Percentiles rank a stretch among this genome's conserved stretches.
Conservation (phyloP, 1,140 invertebrate genomes). For the Lasioglossum albipes region DNA sequence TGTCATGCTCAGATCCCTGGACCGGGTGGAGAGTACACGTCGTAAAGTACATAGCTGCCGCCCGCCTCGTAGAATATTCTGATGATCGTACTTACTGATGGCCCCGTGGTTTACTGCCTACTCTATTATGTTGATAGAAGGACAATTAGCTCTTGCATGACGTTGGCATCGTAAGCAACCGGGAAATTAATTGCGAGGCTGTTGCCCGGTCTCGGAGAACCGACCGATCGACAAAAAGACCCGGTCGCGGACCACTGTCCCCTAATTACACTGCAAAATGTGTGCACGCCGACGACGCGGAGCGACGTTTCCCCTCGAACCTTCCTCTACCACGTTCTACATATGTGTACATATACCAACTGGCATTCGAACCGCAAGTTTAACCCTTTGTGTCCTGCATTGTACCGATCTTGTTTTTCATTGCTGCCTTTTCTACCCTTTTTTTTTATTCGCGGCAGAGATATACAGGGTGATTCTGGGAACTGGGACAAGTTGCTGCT, state of each 20-base stretch:
- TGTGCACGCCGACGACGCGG: too few species aligned
- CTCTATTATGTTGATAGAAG: conserved; percentile 51
- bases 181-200: conserved; percentile 38
- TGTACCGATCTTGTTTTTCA: too few species aligned
- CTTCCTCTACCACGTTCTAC: not conserved
- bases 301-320: not conserved
- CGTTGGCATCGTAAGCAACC: conserved; percentile 40
- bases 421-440: too few species aligned
- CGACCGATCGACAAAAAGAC: conserved; percentile 14
- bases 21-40: conserved; percentile 19
- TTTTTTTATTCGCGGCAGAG: too few species aligned
- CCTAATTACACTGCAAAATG: not conserved
- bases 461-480: too few species aligned
- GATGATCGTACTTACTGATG: conserved; percentile 46
- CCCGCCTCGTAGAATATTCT: conserved; percentile 39
- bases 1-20: conserved; percentile 31
- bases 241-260: too few species aligned
- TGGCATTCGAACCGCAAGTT: too few species aligned
- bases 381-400: too few species aligned
- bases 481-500: too few species aligned
- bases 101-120: conserved; percentile 35
- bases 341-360: too few species aligned
- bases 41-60: conserved; percentile 37
- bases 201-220: not conserved
- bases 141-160: conserved; percentile 38